phyloP scores from a whole-genome alignment of 2,797 vertebrate species.

The Clarias pachynema region DNA sequence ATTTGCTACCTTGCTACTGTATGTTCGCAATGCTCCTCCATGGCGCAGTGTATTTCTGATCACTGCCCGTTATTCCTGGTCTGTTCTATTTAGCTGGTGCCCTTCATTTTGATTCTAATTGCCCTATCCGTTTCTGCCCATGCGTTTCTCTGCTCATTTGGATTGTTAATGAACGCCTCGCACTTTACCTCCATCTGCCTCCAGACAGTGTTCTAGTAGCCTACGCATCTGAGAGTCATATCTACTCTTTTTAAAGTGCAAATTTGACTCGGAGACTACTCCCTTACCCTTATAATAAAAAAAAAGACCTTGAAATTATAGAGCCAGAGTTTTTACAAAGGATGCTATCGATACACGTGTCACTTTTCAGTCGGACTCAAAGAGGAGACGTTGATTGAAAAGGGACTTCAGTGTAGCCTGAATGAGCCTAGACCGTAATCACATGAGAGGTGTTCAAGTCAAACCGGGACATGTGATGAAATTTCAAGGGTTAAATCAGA shows the following conservation, averaged over 20 bases:
- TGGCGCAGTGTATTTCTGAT: not conserved
- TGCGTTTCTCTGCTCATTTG: not conserved
- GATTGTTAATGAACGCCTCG: slow-evolving; percentile 9
- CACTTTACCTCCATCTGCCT: slow-evolving; percentile 7
- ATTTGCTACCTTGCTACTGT: not conserved
- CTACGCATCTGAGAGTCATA: not conserved
- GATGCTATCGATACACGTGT: not conserved
- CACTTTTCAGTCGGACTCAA: not conserved
- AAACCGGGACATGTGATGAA: too few relatives aligned
- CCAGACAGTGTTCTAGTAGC: not conserved
- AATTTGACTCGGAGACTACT: not conserved
- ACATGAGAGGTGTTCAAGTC: too few relatives aligned
- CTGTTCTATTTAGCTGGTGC: not conserved
- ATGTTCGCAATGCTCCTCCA: not conserved
- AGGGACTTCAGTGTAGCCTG: not conserved
- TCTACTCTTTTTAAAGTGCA: not conserved
- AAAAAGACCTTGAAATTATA: not conserved
- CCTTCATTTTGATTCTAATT: not conserved
- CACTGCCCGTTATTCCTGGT: not conserved
- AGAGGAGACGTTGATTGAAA: not conserved
- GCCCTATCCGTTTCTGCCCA: not conserved
- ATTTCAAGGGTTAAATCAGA: too few relatives aligned
- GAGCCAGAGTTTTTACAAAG: not conserved
- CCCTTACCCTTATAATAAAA: not conserved
- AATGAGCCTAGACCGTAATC: not conserved